These are phyloP conservation scores for Melipona quadrifasciata DNA, from an alignment of 1,140 invertebrate genomes.

Conservation along the genomic window DNA sequence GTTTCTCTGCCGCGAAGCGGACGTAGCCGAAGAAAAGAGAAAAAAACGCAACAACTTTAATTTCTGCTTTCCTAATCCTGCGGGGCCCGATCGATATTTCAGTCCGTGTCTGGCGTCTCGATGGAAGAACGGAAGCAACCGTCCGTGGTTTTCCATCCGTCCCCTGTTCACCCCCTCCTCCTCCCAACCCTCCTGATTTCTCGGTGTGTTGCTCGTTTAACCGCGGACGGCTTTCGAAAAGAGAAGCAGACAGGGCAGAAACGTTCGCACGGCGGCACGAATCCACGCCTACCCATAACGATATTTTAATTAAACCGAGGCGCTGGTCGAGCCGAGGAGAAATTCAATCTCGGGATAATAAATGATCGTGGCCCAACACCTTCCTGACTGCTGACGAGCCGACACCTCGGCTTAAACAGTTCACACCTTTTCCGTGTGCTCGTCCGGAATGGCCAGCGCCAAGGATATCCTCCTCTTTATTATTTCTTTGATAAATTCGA, in stretches of 20 bases:
- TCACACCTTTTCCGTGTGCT: conserved; percentile 78
- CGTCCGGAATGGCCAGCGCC: conserved; percentile 55
- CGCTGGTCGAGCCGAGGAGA: conserved; percentile 77
- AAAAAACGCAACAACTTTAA: neutral
- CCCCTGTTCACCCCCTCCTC: neutral
- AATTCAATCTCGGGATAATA: conserved; percentile 83
- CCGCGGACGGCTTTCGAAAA: conserved; percentile 59
- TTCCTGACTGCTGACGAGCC: conserved; percentile 80
- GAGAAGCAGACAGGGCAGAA: conserved; percentile 59
- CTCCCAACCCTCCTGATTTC: neutral
- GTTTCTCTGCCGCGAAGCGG: too few species aligned
- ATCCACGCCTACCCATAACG: conserved; percentile 82
- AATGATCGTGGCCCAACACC: conserved; percentile 81
- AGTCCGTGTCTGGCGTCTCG: neutral
- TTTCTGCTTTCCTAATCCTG: neutral
- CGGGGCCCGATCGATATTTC: neutral
- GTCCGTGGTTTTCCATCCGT: conserved; percentile 37
- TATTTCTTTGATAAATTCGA: conserved; percentile 68
- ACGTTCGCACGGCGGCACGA: conserved; percentile 74
- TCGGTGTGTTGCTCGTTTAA: conserved; percentile 23
- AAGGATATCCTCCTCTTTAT: conserved; percentile 63
- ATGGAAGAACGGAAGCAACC: conserved; percentile 53
- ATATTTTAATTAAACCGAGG: conserved; percentile 83
- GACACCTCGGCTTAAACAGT: conserved; percentile 79
- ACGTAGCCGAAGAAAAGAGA: too few species aligned